Evolutionary conservation across 2,797 vertebrate species (phyloP), one percentile per base, ranked within the genome.

Genomic region (Platyrinchus mystaceus): DNA sequence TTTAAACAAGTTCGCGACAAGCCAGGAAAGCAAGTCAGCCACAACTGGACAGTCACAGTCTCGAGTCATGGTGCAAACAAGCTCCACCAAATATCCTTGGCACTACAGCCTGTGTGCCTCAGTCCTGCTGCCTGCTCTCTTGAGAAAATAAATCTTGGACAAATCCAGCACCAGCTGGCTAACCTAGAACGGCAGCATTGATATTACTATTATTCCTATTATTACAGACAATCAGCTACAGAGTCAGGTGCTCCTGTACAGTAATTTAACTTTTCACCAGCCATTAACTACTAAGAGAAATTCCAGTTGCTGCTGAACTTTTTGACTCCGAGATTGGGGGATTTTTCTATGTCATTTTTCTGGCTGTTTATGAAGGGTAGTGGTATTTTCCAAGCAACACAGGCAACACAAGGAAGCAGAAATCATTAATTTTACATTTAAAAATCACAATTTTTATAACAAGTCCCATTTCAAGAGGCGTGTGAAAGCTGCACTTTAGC

Each of bases 151-250:
- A 60, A 9, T 41, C 43, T 39, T 20, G 78, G 36, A 46, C 64
- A 80, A 80, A 69, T 8, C 74, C 84, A 83, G 89, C 84, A 64
- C 74, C 84, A 93, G 92, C 85, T 94, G 79, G 75, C 43, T 86
- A 68, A 70, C 39, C 44, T 10, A 68, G 34, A 79, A 76, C 30
- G 32, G 53, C 80, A 68, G 60, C 2, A 1, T 26, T 94, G 20
- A 16, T 43, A 43, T 52, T 50, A 24, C n/a, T 64, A 23, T 70
- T 49, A 7, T 23, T 46, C 32, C 68, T 80, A 17, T 77, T 53
- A 52, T 46, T 75, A 86, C 18, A 90, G 70, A 77, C 60, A 58
- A 67, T 58, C 63, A 70, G 41, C 78, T 66, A 80, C 32, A 63
- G 46, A 84, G 69, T 44, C 89, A 66, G 77, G 32, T 66, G 64